Base-by-base conservation (phyloP, 2,113 vertebrate species). In the Charina bottae region DNA sequence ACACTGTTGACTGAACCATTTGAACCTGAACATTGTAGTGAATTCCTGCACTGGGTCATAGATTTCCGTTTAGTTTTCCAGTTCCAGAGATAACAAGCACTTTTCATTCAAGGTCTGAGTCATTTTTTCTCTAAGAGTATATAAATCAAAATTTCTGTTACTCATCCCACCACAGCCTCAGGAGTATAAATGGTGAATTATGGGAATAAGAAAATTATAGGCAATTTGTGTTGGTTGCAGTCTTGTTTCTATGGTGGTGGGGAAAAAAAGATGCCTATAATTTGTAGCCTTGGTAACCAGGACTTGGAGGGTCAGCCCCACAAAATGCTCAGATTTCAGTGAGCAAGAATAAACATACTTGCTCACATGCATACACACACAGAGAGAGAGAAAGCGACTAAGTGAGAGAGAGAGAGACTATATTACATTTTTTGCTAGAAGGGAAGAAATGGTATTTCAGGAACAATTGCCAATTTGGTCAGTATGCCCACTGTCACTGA, bases 161-260 rank as follows among this genome's bases (percentile, higher is more conserved):
- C 90, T 92, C 58, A 95, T 94, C 54, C 46, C 59, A n/a, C 89
- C 62, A 11, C 68, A 90, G 90, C 95, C 91, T 93, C 93, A 58
- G 92, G 96, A 96, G 87, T 94, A 28, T 92, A 93, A 96, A 95
- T 96, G 87, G 88, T 68, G 95, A 96, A 97, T 96, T 95, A 93
- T 88, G 89, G 94, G 89, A 97, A 96, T 97, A 93, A 96, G 94
- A 96, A 97, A 97, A 97, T 96, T 95, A 96, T 83, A 97, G 96
- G 90, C 90, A 96, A 96, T 96, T 97, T 96, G 90, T 93, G 93
- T 96, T 96, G 96, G 94, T 95, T 97, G 92, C 95, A 94, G 89
- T 91, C 93, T 93, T 95, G 54, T 96, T 97, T 97, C 93, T 94
- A 92, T 92, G 89, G 95, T 93, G 96, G 92, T 96, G 55, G 93